Evolutionary conservation across 2,888 invertebrate genomes (phyloP).

Genomic region (Pristionchus mayeri): DNA sequence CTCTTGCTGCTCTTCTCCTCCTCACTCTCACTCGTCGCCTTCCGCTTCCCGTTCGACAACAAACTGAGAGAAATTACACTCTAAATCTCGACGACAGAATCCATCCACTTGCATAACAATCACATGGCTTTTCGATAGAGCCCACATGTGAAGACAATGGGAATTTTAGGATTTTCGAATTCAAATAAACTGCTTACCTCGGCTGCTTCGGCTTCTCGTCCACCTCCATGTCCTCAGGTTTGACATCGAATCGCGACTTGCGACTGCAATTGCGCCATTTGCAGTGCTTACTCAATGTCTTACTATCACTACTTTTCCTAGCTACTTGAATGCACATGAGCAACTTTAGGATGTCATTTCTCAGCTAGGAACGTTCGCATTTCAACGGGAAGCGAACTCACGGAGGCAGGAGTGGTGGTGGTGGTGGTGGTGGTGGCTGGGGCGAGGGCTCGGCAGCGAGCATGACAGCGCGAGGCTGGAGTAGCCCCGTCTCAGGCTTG

Average conservation of each 20-base stretch:
- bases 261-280: neutral
- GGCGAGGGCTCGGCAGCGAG: neutral
- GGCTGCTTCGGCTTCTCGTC: neutral
- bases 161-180: neutral
- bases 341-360: no score
- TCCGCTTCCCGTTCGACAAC: constrained; percentile 25
- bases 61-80: no score
- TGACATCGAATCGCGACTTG: constrained; percentile 35
- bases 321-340: no score
- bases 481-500: neutral
- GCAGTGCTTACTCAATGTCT: no score
- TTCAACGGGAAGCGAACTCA: no score
- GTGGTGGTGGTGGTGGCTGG: constrained; percentile 3
- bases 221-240: constrained; percentile 25
- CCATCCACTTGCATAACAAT: no score
- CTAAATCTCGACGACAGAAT: no score
- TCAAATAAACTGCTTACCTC: neutral
- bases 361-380: no score
- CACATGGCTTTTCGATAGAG: no score
- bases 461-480: constrained; percentile 4
- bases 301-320: no score
- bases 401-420: no score
- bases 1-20: neutral
- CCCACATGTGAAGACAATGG: no score
- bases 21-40: neutral